These are phyloP conservation scores for Corythornis cristatus DNA, from an alignment of 2,113 vertebrate species.

Conservation along the genomic window DNA sequence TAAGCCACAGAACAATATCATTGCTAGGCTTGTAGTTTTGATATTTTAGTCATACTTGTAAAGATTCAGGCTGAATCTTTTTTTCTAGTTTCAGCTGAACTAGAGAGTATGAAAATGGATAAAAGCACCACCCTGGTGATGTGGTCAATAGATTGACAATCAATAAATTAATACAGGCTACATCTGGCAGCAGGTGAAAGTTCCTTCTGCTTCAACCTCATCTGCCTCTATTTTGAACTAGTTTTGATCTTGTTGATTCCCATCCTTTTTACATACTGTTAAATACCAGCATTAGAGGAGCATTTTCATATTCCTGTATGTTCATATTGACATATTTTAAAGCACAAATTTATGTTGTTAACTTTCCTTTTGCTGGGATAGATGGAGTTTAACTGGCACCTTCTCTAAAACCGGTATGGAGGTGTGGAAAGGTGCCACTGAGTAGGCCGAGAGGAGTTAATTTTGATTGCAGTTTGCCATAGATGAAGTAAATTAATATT, in stretches of 20 bases:
- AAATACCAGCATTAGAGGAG: neutral
- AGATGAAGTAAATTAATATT: neutral
- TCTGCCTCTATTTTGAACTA: constrained; percentile 45
- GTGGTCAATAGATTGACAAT: neutral
- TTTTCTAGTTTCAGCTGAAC: neutral
- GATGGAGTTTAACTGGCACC: neutral
- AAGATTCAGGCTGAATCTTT: neutral
- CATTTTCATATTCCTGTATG: neutral
- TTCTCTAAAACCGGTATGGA: neutral
- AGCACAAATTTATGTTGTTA: neutral
- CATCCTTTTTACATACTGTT: neutral
- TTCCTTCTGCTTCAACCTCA: constrained; percentile 30
- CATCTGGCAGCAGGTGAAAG: constrained; percentile 5
- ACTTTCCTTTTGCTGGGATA: neutral
- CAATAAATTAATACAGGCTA: neutral
- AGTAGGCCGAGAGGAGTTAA: neutral
- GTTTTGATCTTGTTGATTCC: constrained; percentile 12
- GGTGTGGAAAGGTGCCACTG: neutral
- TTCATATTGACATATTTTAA: neutral
- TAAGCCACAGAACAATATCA: neutral
- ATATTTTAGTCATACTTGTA: neutral
- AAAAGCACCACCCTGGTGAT: neutral
- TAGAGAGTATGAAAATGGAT: neutral
- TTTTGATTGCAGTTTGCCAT: neutral
- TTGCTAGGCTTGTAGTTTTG: neutral